Evolutionary conservation across 2,797 vertebrate species (phyloP), one percentile per base, ranked within the genome.

Genomic region (Tangara arthus): DNA sequence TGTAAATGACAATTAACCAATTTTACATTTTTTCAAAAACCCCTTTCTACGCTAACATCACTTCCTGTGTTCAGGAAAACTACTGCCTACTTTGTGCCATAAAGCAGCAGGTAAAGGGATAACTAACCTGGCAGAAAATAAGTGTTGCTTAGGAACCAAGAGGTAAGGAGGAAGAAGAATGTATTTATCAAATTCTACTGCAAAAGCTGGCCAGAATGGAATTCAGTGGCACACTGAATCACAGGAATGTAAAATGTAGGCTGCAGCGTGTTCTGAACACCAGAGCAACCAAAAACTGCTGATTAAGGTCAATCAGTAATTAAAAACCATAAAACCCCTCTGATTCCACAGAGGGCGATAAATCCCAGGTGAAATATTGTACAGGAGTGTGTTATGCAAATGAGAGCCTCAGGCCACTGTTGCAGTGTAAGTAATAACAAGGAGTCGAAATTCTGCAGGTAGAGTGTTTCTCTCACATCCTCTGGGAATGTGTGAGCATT

Each of bases 231-330:
- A 84, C 37, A 18, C 21, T 35, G 42, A 46, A 44, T 42, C 71
- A 81, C 14, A 65, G 44, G 70, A 87, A 53, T 9, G 22, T 12
- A 73, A 75, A 87, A 80, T 46, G 47, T 24, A 76, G 66, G 61
- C 82, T 85, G 44, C 53, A 50, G 44, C 0, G 0, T 18, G 44
- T 66, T 89, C 77, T 15, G 57, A 89, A 64, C 27, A 47, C 37
- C 18, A 46, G 27, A 20, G 65, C 23, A 75, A 83, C 21, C 19
- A 73, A 85, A 90, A 93, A 16, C 41, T 46, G 61, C 83, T 82
- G 65, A 71, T 78, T 59, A 81, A 83, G 60, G 77, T 82, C 59
- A 63, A 82, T 81, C 32, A 64, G 55, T 91, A 93, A 95, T 92
- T 79, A 79, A 93, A 70, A 93, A 28, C 57, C 76, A 35, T 89